Evolutionary conservation across 2,888 invertebrate genomes (phyloP), one percentile per base, ranked within the genome.

Genomic region (Euclidia mi): DNA sequence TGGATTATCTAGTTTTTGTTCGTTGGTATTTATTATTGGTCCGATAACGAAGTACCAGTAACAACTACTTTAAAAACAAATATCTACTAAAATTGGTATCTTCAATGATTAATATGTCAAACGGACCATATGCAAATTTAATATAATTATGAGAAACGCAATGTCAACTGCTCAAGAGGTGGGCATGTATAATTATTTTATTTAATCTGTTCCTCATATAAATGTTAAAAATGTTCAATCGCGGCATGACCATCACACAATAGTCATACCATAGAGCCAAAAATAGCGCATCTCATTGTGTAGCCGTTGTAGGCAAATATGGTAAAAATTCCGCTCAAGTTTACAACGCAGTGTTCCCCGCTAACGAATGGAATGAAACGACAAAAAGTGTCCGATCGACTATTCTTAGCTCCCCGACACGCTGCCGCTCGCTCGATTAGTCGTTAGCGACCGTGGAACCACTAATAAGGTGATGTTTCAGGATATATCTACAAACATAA

Each of bases 351-450:
- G 71, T 75, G 78, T 79, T 74, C 68, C 49, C 76, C 60, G 72
- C 76, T 83, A 84, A 85, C 82, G 80, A 86, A 86, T 79, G 83
- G 84, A 84, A 87, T 85, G 84, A 76, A 65, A 76, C 70, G 76
- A 82, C 83, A 91, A 90, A 91, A 91, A 90, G 79, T 81, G 67
- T 78, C 68, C 78, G 71, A 82, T 81, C 82, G 76, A 76, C 84
- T 87, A 88, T 88, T 87, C 88, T 85, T 83, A 80, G 81, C 69
- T 66, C 49, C 46, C 56, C 73, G 79, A 81, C 81, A 81, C 79
- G 76, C 76, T 74, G 76, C 75, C 71, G 75, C 77, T 78, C 70
- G 74, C 77, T 79, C 84, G 82, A 86, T 86, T 87, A 86, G 82
- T 81, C 78, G 74, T 77, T 76, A 73, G 71, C 55, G 67, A 60